Base-by-base conservation (phyloP, 2,888 invertebrate genomes). In the Plebejus anna region DNA sequence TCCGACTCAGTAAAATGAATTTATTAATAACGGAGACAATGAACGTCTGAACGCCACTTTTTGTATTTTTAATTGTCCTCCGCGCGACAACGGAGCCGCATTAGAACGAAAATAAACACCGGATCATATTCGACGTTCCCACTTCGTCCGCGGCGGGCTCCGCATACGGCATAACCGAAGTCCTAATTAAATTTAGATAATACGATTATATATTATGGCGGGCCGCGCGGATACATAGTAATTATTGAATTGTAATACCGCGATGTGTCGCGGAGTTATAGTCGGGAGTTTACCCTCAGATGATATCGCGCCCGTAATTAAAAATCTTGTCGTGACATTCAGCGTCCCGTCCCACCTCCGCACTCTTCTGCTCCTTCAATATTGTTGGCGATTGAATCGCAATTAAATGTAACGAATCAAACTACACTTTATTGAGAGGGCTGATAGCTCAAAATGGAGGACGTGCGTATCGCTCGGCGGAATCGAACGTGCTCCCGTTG, bases 311-410 rank as follows among this genome's bases (percentile, higher is more conserved):
- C 86, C 88, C 90, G 92, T 94, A 94, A 94, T 94, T 94, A 94
- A 94, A 94, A 94, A 94, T 94, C 87, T 92, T 94, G 93, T 94
- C 94, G 94, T 94, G 94, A 94, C 94, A 94, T 93, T 94, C 92
- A 91, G 91, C 88, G 88, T 84, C 87, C 87, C 88, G 85, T 88
- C 91, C 90, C 91, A 89, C 92, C 93, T 87, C 92, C 92, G 89
- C 92, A 88, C 90, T 88, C 89, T 88, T 86, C 85, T 85, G 85
- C 86, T 91, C 86, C 88, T 89, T 89, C 91, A 92, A 93, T 93
- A 93, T 91, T 92, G 90, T 89, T 92, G 88, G 88, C 92, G 92
- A 93, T 94, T 92, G 92, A 92, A 94, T 94, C 92, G 92, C 92
- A 92, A 92, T 91, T 90, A 92, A 91, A 91, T 88, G 89, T 87